Evolutionary conservation across 2,113 vertebrate genomes (phyloP).

Genomic region (Ammodytes marinus): DNA sequence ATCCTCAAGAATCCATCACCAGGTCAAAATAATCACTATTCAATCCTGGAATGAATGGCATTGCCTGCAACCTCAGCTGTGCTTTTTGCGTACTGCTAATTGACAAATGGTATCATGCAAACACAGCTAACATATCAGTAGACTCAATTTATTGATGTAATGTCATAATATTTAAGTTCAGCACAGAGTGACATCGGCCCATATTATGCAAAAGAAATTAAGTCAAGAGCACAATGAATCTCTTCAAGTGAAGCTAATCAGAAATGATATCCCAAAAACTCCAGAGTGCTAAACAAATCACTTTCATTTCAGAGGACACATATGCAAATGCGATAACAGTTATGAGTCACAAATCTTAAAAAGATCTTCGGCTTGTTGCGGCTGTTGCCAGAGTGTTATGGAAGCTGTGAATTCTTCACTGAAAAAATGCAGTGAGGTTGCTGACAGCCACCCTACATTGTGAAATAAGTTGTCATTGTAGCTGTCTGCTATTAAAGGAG

Average conservation of each 20-base stretch:
- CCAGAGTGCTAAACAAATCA: background rate
- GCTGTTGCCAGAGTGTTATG: background rate
- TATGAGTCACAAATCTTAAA: background rate
- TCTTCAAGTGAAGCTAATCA: background rate
- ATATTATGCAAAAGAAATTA: background rate
- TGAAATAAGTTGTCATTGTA: conserved; percentile 10
- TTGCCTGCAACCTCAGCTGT: background rate
- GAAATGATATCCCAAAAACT: background rate
- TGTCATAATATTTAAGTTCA: background rate
- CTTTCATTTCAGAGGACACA: background rate
- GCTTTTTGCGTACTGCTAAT: background rate
- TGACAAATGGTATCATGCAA: background rate
- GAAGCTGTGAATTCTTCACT: background rate
- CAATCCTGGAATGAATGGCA: background rate
- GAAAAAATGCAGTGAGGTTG: conserved; percentile 5
- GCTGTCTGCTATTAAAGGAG: conserved; percentile 14
- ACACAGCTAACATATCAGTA: background rate
- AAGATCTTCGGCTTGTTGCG: background rate
- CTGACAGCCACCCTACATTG: background rate
- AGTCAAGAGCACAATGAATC: background rate
- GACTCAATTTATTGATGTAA: background rate
- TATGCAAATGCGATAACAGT: background rate
- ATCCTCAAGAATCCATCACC: background rate
- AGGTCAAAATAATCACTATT: background rate
- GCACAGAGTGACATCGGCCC: background rate